phyloP scores from a whole-genome alignment of 2,113 vertebrate species.

The Oryzias javanicus region DNA sequence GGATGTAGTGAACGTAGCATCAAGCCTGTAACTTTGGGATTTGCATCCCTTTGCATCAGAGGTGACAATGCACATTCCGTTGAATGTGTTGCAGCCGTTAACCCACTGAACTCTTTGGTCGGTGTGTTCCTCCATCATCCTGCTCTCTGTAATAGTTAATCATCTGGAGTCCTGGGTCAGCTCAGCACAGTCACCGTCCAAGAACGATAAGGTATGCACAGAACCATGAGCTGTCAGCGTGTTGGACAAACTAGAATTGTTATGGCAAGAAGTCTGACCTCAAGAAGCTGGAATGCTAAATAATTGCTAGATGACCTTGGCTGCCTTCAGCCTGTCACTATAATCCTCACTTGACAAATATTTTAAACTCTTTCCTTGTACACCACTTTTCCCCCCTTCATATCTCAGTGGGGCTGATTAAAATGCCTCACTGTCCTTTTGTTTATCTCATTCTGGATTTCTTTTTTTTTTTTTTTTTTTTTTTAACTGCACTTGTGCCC shows the following conservation, averaged over 20 bases:
- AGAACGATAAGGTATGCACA: conserved; percentile 24
- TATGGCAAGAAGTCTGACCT: conserved; percentile 14
- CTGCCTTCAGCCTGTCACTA: conserved; percentile 1
- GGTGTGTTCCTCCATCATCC: conserved; percentile 12
- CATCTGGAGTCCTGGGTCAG: conserved; percentile 12
- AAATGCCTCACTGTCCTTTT: conserved; percentile 20
- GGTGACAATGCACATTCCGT: conserved; percentile 11
- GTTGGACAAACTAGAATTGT: conserved; percentile 12
- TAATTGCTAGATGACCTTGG: conserved; percentile 6
- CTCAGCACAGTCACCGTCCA: conserved; percentile 30
- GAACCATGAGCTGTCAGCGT: conserved; percentile 8
- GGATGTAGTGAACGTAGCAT: not conserved
- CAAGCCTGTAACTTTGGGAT: no score
- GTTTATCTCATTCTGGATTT: conserved; percentile 18
- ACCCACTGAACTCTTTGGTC: conserved; percentile 29
- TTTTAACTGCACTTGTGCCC: conserved; percentile 16
- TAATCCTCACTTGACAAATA: conserved; percentile 14
- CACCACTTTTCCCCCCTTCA: conserved; percentile 14
- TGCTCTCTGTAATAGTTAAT: conserved; percentile 29
- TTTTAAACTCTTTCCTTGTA: conserved; percentile 18
- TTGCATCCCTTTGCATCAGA: conserved; percentile 14
- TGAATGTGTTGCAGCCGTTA: conserved; percentile 23
- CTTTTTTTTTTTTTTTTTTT: not conserved
- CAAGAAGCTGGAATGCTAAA: conserved; percentile 15
- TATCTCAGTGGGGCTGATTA: conserved; percentile 45